These are phyloP conservation scores for Dilophus febrilis DNA, from an alignment of 2,888 invertebrate species.

Conservation along the genomic window DNA sequence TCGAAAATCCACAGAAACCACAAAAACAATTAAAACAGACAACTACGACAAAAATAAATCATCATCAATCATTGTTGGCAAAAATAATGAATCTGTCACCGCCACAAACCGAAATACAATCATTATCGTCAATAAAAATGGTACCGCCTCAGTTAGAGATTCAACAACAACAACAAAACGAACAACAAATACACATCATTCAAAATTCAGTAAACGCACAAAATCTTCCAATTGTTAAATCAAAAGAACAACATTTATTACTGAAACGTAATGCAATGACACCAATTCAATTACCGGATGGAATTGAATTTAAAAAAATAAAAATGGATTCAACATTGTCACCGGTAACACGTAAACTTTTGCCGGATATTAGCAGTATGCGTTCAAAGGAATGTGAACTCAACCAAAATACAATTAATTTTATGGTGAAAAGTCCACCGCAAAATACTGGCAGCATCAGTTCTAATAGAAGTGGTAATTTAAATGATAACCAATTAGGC, in stretches of 20 bases:
- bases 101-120: slow-evolving; percentile 1
- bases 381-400: neutral
- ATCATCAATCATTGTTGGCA: neutral
- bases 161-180: too few relatives aligned
- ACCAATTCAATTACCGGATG: too few relatives aligned
- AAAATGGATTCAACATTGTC: too few relatives aligned
- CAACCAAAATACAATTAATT: too few relatives aligned
- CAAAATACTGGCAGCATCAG: too few relatives aligned
- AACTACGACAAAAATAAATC: neutral
- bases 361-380: slow-evolving; percentile 2
- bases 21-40: neutral
- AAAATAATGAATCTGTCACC: too few relatives aligned
- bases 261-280: neutral
- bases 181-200: too few relatives aligned
- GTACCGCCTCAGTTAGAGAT: neutral
- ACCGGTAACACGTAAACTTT: too few relatives aligned
- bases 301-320: too few relatives aligned
- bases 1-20: neutral
- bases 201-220: neutral
- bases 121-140: neutral
- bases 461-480: too few relatives aligned
- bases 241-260: neutral
- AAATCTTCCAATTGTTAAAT: neutral
- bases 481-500: too few relatives aligned
- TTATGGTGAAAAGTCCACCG: neutral